Conservation (phyloP, 2,888 invertebrate genomes). For the Fissipunctia ypsillon region DNA sequence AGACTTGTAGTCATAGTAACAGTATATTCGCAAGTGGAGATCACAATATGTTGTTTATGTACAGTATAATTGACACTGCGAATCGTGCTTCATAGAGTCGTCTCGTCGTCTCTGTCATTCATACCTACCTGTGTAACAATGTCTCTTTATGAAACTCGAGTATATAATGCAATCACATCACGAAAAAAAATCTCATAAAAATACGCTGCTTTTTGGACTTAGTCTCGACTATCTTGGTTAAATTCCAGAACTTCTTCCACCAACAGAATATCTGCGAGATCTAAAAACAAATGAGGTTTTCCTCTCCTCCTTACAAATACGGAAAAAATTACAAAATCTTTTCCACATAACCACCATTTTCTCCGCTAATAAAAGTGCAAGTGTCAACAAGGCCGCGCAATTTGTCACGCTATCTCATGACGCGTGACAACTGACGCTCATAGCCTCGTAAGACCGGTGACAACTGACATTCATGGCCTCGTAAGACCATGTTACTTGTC, state of each 20-base stretch:
- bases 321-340: background rate
- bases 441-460: slow-evolving; percentile 43
- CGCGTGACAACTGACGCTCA: slow-evolving; percentile 55
- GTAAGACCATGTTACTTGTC: slow-evolving; percentile 51
- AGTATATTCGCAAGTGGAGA: background rate
- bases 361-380: slow-evolving; percentile 59
- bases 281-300: background rate
- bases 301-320: no score
- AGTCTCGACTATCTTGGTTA: background rate
- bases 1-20: background rate
- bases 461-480: slow-evolving; percentile 46
- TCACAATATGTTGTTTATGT: background rate
- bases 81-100: no score
- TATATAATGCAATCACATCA: no score
- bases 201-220: background rate
- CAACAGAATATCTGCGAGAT: background rate
- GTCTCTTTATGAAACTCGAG: no score
- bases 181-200: background rate
- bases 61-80: no score
- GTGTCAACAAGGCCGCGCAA: slow-evolving; percentile 58
- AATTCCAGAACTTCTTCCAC: background rate
- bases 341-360: slow-evolving; percentile 20
- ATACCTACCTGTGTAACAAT: no score
- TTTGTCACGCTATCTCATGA: slow-evolving; percentile 67
- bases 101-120: no score